These are phyloP conservation scores for Mythimna lalbum DNA, from an alignment of 2,888 invertebrate genomes.

Conservation along the genomic window DNA sequence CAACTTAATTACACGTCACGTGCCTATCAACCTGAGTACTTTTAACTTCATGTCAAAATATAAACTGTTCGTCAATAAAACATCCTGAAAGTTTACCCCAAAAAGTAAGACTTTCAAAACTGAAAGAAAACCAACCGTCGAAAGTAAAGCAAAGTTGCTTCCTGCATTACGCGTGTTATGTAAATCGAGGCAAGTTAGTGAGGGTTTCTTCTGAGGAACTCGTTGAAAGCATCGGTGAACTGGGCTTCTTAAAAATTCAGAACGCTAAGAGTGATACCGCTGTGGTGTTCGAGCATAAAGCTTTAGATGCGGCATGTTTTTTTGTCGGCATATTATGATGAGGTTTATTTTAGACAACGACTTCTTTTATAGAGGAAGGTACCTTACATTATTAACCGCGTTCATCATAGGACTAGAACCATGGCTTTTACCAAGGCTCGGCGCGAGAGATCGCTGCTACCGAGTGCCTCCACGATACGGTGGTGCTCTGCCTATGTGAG, in stretches of 20 bases:
- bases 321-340: not conserved
- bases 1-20: too few species aligned
- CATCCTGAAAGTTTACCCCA: conserved; percentile 34
- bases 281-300: conserved; percentile 8
- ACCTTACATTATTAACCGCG: too few species aligned
- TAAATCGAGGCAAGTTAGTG: conserved; percentile 75
- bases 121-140: conserved; percentile 56
- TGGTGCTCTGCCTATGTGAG: too few species aligned
- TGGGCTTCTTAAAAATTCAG: conserved; percentile 83
- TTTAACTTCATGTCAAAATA: conserved; percentile 8
- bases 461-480: too few species aligned
- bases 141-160: conserved; percentile 76
- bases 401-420: too few species aligned
- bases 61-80: conserved; percentile 29
- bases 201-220: conserved; percentile 69
- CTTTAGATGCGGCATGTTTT: conserved; percentile 47
- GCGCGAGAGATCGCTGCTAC: too few species aligned
- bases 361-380: too few species aligned
- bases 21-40: too few species aligned
- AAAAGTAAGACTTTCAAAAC: conserved; percentile 51
- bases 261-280: conserved; percentile 77
- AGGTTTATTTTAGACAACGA: too few species aligned
- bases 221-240: conserved; percentile 79
- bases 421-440: too few species aligned
- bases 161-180: conserved; percentile 83